Conservation (phyloP, 2,797 vertebrate genomes). For the Rhincodon typus region DNA sequence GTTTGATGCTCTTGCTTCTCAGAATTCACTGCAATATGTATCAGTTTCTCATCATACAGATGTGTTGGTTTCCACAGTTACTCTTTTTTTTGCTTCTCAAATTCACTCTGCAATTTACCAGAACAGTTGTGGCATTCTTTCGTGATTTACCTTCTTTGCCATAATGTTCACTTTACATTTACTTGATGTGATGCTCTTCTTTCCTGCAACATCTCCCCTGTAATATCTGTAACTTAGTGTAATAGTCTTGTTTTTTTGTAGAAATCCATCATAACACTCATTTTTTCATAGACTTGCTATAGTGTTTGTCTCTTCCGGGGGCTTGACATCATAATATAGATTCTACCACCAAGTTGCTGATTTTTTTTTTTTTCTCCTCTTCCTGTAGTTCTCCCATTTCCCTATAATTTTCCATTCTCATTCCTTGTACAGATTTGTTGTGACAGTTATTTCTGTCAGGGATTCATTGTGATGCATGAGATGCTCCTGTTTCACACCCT, state of each 20-base stretch:
- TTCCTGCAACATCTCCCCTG: neutral
- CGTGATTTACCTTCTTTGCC: neutral
- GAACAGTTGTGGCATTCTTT: neutral
- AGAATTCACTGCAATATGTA: neutral
- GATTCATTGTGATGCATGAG: neutral
- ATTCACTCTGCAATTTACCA: neutral
- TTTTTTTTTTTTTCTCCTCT: neutral
- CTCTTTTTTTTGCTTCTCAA: neutral
- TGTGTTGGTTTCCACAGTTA: neutral
- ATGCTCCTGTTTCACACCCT: neutral
- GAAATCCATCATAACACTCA: neutral
- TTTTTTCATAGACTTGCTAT: constrained; percentile 16
- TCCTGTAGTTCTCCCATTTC: neutral
- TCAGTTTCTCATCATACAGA: neutral
- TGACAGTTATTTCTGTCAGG: constrained; percentile 1
- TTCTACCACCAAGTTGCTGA: constrained; percentile 3
- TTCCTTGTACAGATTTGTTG: constrained; percentile 18
- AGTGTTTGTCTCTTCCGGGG: neutral
- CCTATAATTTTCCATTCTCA: neutral
- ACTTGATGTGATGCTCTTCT: neutral
- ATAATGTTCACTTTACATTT: neutral
- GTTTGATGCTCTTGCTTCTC: neutral
- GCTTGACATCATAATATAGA: neutral
- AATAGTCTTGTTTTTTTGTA: neutral
- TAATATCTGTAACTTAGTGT: constrained; percentile 7